These are phyloP conservation scores for Chelon auratus DNA, from an alignment of 2,797 vertebrate genomes.

Conservation along the genomic window DNA sequence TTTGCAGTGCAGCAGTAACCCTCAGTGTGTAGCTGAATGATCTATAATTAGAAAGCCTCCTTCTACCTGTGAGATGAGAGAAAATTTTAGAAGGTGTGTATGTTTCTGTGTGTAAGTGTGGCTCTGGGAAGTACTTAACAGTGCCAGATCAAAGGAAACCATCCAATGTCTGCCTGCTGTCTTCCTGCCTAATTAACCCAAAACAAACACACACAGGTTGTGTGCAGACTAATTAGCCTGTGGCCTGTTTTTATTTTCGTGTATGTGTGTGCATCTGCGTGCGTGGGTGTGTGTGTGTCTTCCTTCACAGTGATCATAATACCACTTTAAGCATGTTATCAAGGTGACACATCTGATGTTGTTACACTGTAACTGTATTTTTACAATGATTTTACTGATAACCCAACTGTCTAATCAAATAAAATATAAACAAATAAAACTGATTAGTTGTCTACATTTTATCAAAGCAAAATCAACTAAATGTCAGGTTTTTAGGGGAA, in stretches of 20 bases:
- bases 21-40: conserved; percentile 3
- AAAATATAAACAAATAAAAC: too few relatives aligned
- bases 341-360: too few relatives aligned
- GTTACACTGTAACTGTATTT: too few relatives aligned
- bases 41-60: conserved; percentile 28
- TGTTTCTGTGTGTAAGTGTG: conserved; percentile 18
- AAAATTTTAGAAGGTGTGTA: background rate
- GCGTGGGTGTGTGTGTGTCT: too few relatives aligned
- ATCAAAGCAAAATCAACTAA: too few relatives aligned
- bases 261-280: conserved; percentile 13
- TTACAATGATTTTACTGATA: too few relatives aligned
- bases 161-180: conserved; percentile 59
- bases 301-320: too few relatives aligned
- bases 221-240: conserved; percentile 54
- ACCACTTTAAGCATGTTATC: too few relatives aligned
- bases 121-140: conserved; percentile 51
- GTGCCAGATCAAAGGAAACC: conserved; percentile 68
- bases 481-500: too few relatives aligned
- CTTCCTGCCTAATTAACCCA: conserved; percentile 67
- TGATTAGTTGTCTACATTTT: too few relatives aligned
- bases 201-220: conserved; percentile 35
- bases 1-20: background rate
- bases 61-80: conserved; percentile 4
- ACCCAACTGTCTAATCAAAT: too few relatives aligned
- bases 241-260: conserved; percentile 41